Conservation (phyloP, 2,113 vertebrate genomes). For the Alethe diademata region DNA sequence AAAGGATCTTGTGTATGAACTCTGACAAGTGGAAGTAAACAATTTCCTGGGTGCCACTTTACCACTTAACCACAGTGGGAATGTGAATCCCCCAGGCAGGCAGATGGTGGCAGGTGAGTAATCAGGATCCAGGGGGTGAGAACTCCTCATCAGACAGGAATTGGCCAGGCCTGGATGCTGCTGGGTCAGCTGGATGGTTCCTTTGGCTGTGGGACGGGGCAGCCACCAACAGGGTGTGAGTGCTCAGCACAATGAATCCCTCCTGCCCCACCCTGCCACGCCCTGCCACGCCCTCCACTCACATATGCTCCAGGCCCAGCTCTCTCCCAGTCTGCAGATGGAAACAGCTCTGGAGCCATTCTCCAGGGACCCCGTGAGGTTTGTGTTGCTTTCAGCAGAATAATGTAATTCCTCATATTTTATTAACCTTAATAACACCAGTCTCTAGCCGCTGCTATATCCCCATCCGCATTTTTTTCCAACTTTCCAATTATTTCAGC, state of each 20-base stretch:
- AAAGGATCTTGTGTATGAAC: accelerated
- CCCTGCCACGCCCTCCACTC: not conserved
- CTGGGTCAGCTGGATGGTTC: not conserved
- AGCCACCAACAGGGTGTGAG: accelerated
- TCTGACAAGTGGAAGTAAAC: not conserved
- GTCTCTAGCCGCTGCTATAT: constrained; percentile 62
- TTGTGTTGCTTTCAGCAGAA: constrained; percentile 51
- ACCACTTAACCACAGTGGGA: not conserved
- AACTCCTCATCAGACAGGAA: accelerated
- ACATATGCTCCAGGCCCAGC: not conserved
- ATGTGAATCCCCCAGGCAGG: accelerated
- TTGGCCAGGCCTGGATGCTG: accelerated
- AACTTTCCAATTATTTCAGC: constrained; percentile 65
- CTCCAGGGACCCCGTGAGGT: not conserved
- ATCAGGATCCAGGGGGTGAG: not conserved
- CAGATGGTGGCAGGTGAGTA: not conserved
- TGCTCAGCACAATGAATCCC: accelerated
- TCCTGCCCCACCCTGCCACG: not conserved
- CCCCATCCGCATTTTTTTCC: constrained; percentile 43
- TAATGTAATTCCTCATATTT: constrained; percentile 71
- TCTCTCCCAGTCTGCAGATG: not conserved
- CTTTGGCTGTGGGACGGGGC: accelerated
- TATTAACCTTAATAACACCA: constrained; percentile 73
- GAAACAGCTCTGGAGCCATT: constrained; percentile 45
- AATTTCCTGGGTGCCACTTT: accelerated